These are phyloP conservation scores for Enteromius thamalakanensis DNA, from an alignment of 2,797 vertebrate species.

Conservation along the genomic window DNA sequence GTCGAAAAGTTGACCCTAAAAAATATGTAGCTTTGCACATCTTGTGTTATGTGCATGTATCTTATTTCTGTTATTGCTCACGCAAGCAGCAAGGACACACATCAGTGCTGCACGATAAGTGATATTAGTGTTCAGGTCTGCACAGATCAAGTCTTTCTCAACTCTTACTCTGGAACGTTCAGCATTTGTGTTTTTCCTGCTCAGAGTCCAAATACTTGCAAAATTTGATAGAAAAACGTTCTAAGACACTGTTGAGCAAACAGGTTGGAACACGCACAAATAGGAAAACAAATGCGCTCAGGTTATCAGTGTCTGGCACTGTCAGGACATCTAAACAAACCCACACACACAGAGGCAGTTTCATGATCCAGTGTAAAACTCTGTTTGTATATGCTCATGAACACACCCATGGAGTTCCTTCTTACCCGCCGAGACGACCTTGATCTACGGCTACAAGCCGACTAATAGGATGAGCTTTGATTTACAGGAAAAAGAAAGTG, in stretches of 20 bases:
- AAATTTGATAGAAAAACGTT: not conserved
- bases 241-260: not conserved
- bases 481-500: conserved; percentile 66
- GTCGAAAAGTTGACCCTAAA: not conserved
- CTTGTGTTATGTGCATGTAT: not conserved
- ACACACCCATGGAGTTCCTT: conserved; percentile 50
- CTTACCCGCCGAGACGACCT: conserved; percentile 1
- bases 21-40: not conserved
- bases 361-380: not conserved
- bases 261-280: not conserved
- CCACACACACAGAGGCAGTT: conserved; percentile 25
- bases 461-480: conserved; percentile 43
- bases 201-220: not conserved
- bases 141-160: conserved; percentile 15
- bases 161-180: conserved; percentile 17
- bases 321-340: not conserved
- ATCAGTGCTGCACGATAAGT: not conserved
- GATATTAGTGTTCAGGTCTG: not conserved
- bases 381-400: not conserved
- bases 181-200: not conserved
- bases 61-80: conserved; percentile 1
- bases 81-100: not conserved
- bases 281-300: not conserved
- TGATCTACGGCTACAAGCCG: conserved; percentile 53
- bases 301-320: conserved; percentile 7